Conservation (phyloP, 2,113 vertebrate species). For the Geococcyx californianus region DNA sequence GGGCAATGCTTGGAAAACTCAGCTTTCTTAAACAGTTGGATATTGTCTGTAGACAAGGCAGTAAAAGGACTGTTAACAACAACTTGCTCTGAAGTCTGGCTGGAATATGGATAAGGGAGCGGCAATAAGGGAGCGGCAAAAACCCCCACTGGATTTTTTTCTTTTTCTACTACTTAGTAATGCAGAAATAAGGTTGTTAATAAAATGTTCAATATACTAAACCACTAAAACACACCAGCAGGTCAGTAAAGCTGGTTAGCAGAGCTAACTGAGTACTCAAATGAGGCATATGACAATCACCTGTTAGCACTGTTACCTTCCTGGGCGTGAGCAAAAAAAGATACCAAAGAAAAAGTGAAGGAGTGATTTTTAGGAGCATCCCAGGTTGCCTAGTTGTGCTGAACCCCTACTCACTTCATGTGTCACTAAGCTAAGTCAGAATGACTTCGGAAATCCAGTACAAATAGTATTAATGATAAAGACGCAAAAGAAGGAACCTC, state of each 20-base stretch:
- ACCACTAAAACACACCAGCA: background rate
- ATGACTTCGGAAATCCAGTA: background rate
- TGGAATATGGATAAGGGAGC: background rate
- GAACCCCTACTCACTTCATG: background rate
- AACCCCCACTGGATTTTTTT: background rate
- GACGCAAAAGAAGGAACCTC: too few relatives aligned
- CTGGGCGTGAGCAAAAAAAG: background rate
- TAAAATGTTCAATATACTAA: background rate
- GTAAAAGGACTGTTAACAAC: background rate
- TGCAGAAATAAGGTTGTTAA: background rate
- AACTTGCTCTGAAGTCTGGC: background rate
- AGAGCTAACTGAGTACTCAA: background rate
- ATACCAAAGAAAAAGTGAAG: background rate
- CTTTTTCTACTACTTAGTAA: background rate
- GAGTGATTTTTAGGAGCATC: background rate
- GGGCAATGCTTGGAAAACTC: conserved; percentile 10
- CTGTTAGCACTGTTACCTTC: background rate
- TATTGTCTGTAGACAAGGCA: background rate
- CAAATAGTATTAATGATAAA: background rate
- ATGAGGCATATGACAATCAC: background rate
- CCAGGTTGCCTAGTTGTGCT: background rate
- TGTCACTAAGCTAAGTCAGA: background rate
- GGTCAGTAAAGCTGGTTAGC: background rate
- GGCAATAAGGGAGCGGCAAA: background rate
- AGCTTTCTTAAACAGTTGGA: conserved; percentile 35